phyloP scores from a whole-genome alignment of 2,113 vertebrate species.

The Notechis scutatus region DNA sequence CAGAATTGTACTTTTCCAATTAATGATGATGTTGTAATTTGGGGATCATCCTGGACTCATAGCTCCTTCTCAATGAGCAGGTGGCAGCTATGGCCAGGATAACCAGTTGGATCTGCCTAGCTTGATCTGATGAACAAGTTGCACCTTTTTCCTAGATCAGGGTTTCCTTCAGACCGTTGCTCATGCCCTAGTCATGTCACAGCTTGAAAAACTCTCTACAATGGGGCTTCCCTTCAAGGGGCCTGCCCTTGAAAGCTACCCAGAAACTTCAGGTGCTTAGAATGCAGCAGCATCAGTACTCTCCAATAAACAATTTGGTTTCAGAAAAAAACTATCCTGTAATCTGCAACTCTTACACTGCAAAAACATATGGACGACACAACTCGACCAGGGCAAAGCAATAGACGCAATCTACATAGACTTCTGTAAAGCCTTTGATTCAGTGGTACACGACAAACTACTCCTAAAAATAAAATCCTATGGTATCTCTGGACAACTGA shows the following conservation, averaged over 20 bases:
- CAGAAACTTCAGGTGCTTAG: neutral
- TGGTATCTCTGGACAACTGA: too few relatives aligned
- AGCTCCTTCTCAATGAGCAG: neutral
- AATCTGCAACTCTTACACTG: too few relatives aligned
- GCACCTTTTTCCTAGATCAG: neutral
- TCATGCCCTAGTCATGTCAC: neutral
- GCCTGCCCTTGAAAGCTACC: neutral
- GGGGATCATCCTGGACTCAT: neutral
- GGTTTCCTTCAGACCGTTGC: neutral
- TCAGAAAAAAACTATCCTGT: too few relatives aligned
- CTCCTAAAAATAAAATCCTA: too few relatives aligned
- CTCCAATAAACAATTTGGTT: too few relatives aligned
- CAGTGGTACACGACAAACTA: too few relatives aligned
- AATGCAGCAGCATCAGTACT: neutral
- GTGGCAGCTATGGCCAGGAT: neutral
- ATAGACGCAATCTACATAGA: too few relatives aligned
- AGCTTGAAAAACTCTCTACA: neutral
- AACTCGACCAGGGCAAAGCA: too few relatives aligned
- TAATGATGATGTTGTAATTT: neutral
- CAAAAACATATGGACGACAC: too few relatives aligned
- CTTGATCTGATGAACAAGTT: neutral
- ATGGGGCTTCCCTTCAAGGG: neutral
- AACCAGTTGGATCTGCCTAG: neutral
- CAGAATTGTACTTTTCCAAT: neutral
- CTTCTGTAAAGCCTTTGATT: too few relatives aligned